These are phyloP conservation scores for Mola mola DNA, from an alignment of 2,113 vertebrate species.

Conservation along the genomic window DNA sequence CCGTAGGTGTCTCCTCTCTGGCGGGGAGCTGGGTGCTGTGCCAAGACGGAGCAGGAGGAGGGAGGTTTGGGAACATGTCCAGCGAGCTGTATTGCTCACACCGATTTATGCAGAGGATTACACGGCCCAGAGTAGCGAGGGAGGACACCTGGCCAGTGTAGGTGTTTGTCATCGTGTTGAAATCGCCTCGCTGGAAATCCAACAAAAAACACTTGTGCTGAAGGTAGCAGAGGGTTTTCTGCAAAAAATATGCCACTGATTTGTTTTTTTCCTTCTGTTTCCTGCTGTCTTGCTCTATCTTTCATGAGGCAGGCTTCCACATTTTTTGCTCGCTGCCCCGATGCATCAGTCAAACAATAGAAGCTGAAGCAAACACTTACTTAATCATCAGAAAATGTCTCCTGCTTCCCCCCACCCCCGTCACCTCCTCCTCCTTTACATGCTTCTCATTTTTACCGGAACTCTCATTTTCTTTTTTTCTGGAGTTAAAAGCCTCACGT, in stretches of 20 bases:
- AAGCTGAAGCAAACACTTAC: conserved; percentile 51
- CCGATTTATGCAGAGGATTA: conserved; percentile 68
- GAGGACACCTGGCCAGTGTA: conserved; percentile 54
- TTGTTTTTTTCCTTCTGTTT: conserved; percentile 13
- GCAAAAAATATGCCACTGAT: conserved; percentile 23
- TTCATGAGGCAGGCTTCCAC: not conserved
- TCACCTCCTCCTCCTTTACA: conserved; percentile 9
- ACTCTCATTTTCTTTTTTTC: conserved; percentile 3
- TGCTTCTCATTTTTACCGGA: conserved; percentile 12
- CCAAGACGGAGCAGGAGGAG: conserved; percentile 56
- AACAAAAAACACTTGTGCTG: conserved; percentile 2
- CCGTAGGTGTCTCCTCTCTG: conserved; percentile 72
- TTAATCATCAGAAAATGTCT: conserved; percentile 70
- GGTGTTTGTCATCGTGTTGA: conserved; percentile 49
- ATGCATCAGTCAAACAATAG: conserved; percentile 50
- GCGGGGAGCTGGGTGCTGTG: conserved; percentile 51
- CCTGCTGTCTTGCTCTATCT: not conserved
- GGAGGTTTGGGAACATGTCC: conserved; percentile 54
- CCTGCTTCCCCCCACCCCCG: conserved; percentile 9
- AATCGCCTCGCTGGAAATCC: conserved; percentile 25
- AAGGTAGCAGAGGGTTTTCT: conserved; percentile 16
- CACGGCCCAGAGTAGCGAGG: conserved; percentile 38
- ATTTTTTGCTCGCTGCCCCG: conserved; percentile 41
- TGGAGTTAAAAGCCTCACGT: conserved; percentile 35
- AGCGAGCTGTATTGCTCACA: conserved; percentile 59